Percentiles rank a stretch among this genome's conserved stretches.
phyloP scores from a whole-genome alignment of 1,140 invertebrate species.

The Antheraea mylitta region DNA sequence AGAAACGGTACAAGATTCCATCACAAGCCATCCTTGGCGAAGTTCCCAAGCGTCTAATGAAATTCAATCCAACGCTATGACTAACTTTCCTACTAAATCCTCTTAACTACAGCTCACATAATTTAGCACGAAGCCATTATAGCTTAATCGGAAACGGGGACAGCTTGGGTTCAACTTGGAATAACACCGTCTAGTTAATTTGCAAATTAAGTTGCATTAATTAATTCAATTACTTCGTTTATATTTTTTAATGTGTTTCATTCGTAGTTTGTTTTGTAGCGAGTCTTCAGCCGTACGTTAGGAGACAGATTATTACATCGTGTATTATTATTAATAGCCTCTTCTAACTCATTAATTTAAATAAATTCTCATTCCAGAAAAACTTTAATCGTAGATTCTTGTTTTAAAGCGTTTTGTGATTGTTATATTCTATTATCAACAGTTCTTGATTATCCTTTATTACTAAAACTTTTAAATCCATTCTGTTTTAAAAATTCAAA shows the following conservation, averaged over 20 bases:
- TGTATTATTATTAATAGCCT: too few relatives aligned
- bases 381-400: too few relatives aligned
- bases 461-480: too few relatives aligned
- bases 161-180: background rate
- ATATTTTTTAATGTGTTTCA: background rate
- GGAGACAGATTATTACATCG: too few relatives aligned
- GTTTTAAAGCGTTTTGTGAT: too few relatives aligned
- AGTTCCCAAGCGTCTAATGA: slow-evolving; percentile 30
- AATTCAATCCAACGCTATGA: slow-evolving; percentile 16
- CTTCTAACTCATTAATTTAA: too few relatives aligned
- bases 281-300: too few relatives aligned
- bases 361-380: too few relatives aligned
- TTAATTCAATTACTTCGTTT: background rate
- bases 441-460: too few relatives aligned
- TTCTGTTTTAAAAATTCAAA: too few relatives aligned
- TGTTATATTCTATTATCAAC: too few relatives aligned
- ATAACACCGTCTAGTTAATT: background rate
- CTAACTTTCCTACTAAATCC: slow-evolving; percentile 7
- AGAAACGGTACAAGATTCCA: slow-evolving; percentile 35
- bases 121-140: slow-evolving; percentile 11
- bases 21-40: slow-evolving; percentile 33
- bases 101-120: slow-evolving; percentile 10
- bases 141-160: background rate
- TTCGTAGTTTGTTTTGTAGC: too few relatives aligned
- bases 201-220: background rate